Evolutionary conservation across 2,888 invertebrate genomes (phyloP).

Genomic region (Griposia aprilina): DNA sequence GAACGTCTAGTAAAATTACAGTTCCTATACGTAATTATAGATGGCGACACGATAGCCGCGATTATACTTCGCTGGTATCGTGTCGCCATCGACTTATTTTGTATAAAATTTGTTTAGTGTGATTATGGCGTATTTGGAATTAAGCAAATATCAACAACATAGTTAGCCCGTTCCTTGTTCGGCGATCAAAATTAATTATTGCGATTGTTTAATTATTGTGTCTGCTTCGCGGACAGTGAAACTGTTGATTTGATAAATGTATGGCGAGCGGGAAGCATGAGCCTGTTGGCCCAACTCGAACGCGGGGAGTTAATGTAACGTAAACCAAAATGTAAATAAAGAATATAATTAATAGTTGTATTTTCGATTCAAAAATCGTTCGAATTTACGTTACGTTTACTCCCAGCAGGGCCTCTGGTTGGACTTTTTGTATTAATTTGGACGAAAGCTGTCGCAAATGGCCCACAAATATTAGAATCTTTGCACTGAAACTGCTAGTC

Average conservation of each 20-base stretch:
- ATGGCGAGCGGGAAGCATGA: no score
- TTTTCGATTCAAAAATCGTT: no score
- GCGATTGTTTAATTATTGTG: not conserved
- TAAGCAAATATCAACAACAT: not conserved
- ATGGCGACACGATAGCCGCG: slow-evolving; percentile 16
- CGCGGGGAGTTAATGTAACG: no score
- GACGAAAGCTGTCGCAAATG: not conserved
- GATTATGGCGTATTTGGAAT: not conserved
- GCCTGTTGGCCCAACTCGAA: no score
- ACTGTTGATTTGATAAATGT: no score
- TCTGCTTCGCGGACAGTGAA: not conserved
- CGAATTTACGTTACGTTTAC: no score
- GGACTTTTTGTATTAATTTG: not conserved
- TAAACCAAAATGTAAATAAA: no score
- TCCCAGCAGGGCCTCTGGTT: no score
- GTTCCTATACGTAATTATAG: slow-evolving; percentile 20
- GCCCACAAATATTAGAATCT: not conserved
- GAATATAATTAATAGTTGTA: no score
- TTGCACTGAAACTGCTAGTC: not conserved
- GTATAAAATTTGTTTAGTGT: not conserved
- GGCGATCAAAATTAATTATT: not conserved
- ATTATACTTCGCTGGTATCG: slow-evolving; percentile 17
- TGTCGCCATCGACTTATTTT: slow-evolving; percentile 8
- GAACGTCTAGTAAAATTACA: slow-evolving; percentile 30
- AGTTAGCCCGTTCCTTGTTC: not conserved